phyloP scores from a whole-genome alignment of 1,140 invertebrate species.

The Apolygus lucorum region DNA sequence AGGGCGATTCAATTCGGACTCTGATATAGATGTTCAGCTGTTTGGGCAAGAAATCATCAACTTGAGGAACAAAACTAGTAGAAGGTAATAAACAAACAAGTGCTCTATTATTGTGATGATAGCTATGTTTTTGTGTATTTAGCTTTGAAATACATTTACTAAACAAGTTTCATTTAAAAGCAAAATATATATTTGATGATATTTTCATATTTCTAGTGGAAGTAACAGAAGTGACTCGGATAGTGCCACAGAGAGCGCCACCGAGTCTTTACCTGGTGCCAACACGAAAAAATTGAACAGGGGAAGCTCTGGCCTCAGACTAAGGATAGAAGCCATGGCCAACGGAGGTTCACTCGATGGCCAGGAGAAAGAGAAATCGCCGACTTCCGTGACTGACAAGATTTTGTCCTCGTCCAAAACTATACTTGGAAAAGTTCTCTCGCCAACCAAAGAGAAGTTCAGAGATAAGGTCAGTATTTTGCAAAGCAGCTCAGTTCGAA shows the following conservation, averaged over 20 bases:
- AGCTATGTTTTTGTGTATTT: too few relatives aligned
- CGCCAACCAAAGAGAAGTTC: conserved; percentile 60
- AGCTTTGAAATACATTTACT: too few relatives aligned
- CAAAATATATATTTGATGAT: too few relatives aligned
- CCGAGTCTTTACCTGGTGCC: not conserved
- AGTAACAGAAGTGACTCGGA: conserved; percentile 17
- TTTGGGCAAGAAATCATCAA: conserved; percentile 61
- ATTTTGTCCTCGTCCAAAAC: conserved; percentile 64
- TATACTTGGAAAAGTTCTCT: conserved; percentile 68
- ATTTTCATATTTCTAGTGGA: conserved; percentile 4
- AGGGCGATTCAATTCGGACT: conserved; percentile 67
- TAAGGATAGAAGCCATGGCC: conserved; percentile 17
- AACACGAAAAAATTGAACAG: conserved; percentile 8
- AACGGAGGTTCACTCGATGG: not conserved
- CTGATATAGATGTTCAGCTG: conserved; percentile 60
- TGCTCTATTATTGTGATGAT: too few relatives aligned
- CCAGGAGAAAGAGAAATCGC: conserved; percentile 41
- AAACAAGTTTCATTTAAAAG: too few relatives aligned
- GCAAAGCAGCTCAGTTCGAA: too few relatives aligned
- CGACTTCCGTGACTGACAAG: conserved; percentile 55
- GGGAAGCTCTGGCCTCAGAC: conserved; percentile 18
- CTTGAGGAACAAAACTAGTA: conserved; percentile 37
- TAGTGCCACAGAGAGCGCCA: not conserved
- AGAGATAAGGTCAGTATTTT: conserved; percentile 27
- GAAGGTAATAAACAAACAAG: too few relatives aligned